These are phyloP conservation scores for Camponotus vicinus DNA, from an alignment of 1,140 invertebrate genomes.

Conservation along the genomic window DNA sequence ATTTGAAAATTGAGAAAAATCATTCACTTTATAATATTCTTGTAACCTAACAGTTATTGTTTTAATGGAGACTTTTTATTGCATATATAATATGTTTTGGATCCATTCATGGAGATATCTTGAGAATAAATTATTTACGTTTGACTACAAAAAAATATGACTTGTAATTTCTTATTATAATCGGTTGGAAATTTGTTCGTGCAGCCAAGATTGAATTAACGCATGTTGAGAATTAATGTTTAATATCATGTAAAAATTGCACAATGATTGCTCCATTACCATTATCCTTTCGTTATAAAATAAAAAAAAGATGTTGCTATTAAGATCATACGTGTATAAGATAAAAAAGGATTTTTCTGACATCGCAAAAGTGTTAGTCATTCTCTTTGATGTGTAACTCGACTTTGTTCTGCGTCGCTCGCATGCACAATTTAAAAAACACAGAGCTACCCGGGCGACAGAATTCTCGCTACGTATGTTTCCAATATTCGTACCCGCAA, in stretches of 20 bases:
- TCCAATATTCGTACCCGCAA: background rate
- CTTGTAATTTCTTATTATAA: background rate
- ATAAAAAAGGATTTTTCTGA: slow-evolving; percentile 45
- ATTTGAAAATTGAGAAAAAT: background rate
- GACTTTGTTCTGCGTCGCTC: slow-evolving; percentile 6
- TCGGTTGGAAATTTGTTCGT: slow-evolving; percentile 13
- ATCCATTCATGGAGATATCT: background rate
- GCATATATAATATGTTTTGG: background rate
- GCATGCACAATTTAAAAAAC: slow-evolving; percentile 22
- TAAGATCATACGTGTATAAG: slow-evolving; percentile 9
- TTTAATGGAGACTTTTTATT: background rate
- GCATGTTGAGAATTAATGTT: slow-evolving; percentile 37
- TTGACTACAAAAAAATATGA: background rate
- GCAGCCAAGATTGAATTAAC: slow-evolving; percentile 11
- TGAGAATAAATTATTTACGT: background rate
- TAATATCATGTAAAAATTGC: slow-evolving; percentile 60
- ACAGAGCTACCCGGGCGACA: background rate
- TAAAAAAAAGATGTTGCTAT: slow-evolving; percentile 36
- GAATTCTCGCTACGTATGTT: background rate
- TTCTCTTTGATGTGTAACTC: slow-evolving; percentile 40
- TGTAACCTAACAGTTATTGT: background rate
- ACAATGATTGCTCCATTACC: slow-evolving; percentile 26
- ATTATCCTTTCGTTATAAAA: slow-evolving; percentile 46
- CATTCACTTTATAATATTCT: background rate
- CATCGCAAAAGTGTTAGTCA: slow-evolving; percentile 41